Base-by-base conservation (phyloP, 2,113 vertebrate species). In the Anthoscopus minutus region DNA sequence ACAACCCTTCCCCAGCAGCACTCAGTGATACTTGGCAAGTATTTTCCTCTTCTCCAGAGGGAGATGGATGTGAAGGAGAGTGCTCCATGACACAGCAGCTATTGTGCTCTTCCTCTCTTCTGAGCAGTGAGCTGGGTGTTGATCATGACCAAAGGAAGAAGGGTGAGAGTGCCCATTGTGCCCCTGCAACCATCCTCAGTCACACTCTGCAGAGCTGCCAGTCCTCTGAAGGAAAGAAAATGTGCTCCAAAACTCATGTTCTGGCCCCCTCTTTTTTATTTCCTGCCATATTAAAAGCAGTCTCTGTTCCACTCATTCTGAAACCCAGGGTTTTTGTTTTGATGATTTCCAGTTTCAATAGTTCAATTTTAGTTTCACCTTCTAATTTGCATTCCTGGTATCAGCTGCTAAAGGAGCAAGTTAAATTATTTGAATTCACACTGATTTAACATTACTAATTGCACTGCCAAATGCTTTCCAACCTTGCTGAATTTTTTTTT, bases 351-450 rank as follows among this genome's bases (percentile, higher is more conserved):
- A 72, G 74, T 87, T 96, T 97, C 94, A 96, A 92, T 66, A 94
- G 91, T 57, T 85, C 93, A 96, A 89, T 96, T 97, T 97, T 92
- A 95, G 79, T 95, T 96, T 92, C 73, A 92, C 91, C 84, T 94
- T 96, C 92, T 97, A 90, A 96, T 97, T 97, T 54, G n/a, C 90
- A 78, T 97, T 96, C 93, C 79, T 81, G 17, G 44, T 88, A 95
- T 97, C 92, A 97, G 93, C 95, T 97, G 81, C 89, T 95, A 82
- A 79, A 87, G 96, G 95, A 97, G 62, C 92, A 96, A 97, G 96
- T 97, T 96, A 97, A 96, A 89, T 96, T 25, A 95, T 97, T 97
- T 96, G 91, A 97, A 95, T 97, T 97, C 94, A 96, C 8, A 72
- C 69, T 82, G 88, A 92, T 92, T 93, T 96, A 81, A 92, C 44